Evolutionary conservation across 1,140 invertebrate genomes (phyloP).

Genomic region (Pseudomyrmex concolor): DNA sequence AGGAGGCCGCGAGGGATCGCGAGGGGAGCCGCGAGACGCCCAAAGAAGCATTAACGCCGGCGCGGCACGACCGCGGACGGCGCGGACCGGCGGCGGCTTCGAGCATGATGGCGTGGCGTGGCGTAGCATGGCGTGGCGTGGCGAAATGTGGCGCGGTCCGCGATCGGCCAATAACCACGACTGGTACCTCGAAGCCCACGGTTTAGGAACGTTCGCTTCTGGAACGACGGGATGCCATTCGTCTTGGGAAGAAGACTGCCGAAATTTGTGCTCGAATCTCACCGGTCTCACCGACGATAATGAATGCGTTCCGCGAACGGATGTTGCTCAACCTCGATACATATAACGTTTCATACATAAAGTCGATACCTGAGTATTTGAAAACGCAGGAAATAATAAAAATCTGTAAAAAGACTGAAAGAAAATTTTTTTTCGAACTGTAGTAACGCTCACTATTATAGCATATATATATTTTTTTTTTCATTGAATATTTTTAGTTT

Average conservation of each 20-base stretch:
- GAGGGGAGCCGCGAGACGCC: constrained; percentile 65
- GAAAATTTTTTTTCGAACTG: no score
- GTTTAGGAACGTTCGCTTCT: constrained; percentile 61
- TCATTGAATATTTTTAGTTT: no score
- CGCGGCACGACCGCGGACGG: constrained; percentile 40
- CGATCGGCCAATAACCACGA: constrained; percentile 66
- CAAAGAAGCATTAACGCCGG: constrained; percentile 74
- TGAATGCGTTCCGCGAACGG: constrained; percentile 47
- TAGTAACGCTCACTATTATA: no score
- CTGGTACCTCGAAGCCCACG: constrained; percentile 26
- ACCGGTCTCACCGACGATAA: constrained; percentile 47
- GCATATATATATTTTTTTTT: no score
- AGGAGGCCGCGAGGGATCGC: constrained; percentile 13
- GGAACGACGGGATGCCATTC: constrained; percentile 55
- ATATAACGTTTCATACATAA: no score
- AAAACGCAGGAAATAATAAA: background rate
- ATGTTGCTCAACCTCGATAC: constrained; percentile 21
- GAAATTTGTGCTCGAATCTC: constrained; percentile 58
- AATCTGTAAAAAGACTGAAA: background rate
- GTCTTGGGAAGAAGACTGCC: constrained; percentile 57
- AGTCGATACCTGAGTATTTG: background rate
- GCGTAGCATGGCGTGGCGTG: constrained; percentile 14
- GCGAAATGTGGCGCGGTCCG: constrained; percentile 16
- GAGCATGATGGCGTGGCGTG: background rate
- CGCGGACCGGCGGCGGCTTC: background rate